These are phyloP conservation scores for Melanotus villosus DNA, from an alignment of 2,888 invertebrate species.

Conservation along the genomic window DNA sequence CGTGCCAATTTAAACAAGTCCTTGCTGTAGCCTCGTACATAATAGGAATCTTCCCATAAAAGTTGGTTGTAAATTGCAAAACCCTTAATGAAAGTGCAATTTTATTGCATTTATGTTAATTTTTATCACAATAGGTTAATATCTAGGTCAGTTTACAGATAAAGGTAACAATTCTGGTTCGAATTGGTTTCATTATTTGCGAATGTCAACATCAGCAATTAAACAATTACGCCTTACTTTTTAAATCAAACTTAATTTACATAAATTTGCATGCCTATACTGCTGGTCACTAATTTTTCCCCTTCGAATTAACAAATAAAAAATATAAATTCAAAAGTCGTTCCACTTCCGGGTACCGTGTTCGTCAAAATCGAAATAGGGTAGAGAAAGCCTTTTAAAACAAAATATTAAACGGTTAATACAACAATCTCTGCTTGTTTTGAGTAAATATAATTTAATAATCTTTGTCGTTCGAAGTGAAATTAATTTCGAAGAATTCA, in stretches of 20 bases:
- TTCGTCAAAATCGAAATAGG: background rate
- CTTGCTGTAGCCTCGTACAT: background rate
- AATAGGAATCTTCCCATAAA: conserved; percentile 6
- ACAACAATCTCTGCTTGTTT: background rate
- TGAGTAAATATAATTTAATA: conserved; percentile 17
- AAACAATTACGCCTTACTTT: conserved; percentile 52
- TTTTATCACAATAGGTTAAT: conserved; percentile 39
- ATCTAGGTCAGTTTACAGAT: conserved; percentile 40
- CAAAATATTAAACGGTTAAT: background rate
- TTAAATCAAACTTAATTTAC: conserved; percentile 42
- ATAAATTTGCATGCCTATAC: conserved; percentile 6
- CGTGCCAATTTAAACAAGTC: background rate
- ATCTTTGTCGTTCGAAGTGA: conserved; percentile 38
- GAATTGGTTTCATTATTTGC: conserved; percentile 51
- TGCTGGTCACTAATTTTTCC: background rate
- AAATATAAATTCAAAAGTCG: background rate
- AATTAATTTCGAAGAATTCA: conserved; percentile 35
- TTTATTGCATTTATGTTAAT: conserved; percentile 45
- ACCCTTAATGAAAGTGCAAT: conserved; percentile 39
- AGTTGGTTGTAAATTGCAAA: conserved; percentile 31
- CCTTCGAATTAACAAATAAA: background rate
- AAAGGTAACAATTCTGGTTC: conserved; percentile 45
- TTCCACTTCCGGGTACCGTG: background rate
- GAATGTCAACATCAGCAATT: conserved; percentile 53
- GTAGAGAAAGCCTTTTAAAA: conserved; percentile 18